Conservation (phyloP, 2,113 vertebrate species). For the Cyprinodon tularosa region DNA sequence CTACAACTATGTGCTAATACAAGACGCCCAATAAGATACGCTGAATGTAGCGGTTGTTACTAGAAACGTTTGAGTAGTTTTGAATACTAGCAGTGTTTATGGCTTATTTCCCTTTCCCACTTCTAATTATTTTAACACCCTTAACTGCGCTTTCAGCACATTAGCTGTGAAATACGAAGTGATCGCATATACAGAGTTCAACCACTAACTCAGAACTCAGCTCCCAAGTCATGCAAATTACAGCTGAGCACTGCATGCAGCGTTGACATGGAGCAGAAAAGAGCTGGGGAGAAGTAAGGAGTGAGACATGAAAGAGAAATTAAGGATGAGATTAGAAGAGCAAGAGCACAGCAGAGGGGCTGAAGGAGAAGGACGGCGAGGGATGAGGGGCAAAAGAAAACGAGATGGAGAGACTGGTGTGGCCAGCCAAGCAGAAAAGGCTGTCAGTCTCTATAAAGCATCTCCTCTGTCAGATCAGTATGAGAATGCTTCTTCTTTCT, state of each 20-base stretch:
- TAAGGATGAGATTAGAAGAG: constrained; percentile 56
- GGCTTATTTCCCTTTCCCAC: not conserved
- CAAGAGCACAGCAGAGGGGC: constrained; percentile 36
- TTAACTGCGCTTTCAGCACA: not conserved
- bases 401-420: constrained; percentile 64
- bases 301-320: constrained; percentile 60
- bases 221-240: constrained; percentile 37
- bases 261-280: constrained; percentile 27
- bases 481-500: constrained; percentile 62
- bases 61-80: not conserved
- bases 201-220: constrained; percentile 18
- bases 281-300: constrained; percentile 24
- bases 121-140: not conserved
- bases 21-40: not conserved
- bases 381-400: constrained; percentile 65
- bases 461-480: constrained; percentile 77
- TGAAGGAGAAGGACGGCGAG: constrained; percentile 54
- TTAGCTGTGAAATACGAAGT: not conserved
- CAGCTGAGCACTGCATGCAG: constrained; percentile 12
- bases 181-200: not conserved
- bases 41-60: not conserved
- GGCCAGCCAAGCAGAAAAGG: constrained; percentile 74
- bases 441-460: constrained; percentile 78
- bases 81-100: not conserved
- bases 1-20: not conserved